These are phyloP conservation scores for Microtus pennsylvanicus DNA, from an alignment of 2,113 vertebrate genomes.

Conservation along the genomic window DNA sequence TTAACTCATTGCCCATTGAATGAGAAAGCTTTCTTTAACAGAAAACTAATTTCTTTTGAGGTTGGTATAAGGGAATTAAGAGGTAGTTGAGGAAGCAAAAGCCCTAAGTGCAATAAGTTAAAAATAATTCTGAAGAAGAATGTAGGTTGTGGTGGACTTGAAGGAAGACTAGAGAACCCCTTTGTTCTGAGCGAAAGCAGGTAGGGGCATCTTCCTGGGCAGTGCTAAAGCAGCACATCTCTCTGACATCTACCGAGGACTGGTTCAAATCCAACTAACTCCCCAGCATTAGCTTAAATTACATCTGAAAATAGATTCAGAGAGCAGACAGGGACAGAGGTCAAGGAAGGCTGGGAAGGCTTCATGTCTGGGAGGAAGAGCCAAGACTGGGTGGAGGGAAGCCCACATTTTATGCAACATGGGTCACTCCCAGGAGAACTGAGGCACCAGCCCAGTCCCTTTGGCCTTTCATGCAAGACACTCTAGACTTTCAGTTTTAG, in stretches of 20 bases:
- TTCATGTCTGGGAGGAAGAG: constrained; percentile 52
- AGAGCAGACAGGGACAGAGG: constrained; percentile 81
- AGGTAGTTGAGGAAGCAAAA: not conserved
- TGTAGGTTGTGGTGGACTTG: not conserved
- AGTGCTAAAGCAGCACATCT: not conserved
- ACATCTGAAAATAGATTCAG: constrained; percentile 84
- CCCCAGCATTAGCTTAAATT: not conserved
- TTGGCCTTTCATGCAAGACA: constrained; percentile 11
- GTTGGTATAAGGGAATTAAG: not conserved
- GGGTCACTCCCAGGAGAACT: not conserved
- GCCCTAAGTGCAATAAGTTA: not conserved
- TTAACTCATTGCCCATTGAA: not conserved
- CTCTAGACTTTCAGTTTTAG: not conserved
- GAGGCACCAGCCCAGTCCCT: not conserved
- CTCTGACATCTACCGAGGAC: constrained; percentile 23
- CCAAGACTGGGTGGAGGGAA: constrained; percentile 8
- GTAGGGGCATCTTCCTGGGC: not conserved
- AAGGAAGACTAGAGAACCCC: not conserved
- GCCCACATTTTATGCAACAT: not conserved
- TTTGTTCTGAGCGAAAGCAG: not conserved
- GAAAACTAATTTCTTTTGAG: not conserved
- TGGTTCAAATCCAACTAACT: constrained; percentile 44
- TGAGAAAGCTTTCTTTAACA: not conserved
- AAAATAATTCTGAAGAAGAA: not conserved
- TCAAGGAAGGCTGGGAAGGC: constrained; percentile 79